Evolutionary conservation across 2,888 invertebrate genomes (phyloP).

Genomic region (Rutpela maculata): DNA sequence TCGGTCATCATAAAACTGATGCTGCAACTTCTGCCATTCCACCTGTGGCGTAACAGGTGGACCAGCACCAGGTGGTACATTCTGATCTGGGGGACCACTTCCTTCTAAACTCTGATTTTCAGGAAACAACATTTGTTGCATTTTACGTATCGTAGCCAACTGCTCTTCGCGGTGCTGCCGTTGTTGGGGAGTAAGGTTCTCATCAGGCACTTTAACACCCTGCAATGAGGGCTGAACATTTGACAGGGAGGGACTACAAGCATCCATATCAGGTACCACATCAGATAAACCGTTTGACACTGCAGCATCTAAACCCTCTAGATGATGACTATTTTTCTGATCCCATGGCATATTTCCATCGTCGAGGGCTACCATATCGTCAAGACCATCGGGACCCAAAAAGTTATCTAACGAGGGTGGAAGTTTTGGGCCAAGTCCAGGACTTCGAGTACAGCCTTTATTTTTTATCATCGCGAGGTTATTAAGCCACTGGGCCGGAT

Average conservation of each 20-base stretch:
- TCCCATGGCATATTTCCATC: slow-evolving; percentile 76
- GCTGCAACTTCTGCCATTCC: slow-evolving; percentile 94
- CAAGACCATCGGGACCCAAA: slow-evolving; percentile 71
- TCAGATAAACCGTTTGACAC: slow-evolving; percentile 72
- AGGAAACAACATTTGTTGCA: slow-evolving; percentile 94
- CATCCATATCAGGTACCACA: slow-evolving; percentile 72
- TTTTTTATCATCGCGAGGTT: slow-evolving; percentile 86
- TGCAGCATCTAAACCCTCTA: slow-evolving; percentile 71
- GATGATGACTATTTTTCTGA: slow-evolving; percentile 72
- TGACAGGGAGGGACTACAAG: slow-evolving; percentile 76
- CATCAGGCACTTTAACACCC: slow-evolving; percentile 94
- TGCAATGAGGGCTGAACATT: slow-evolving; percentile 80
- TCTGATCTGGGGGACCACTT: slow-evolving; percentile 57
- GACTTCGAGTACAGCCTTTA: slow-evolving; percentile 78
- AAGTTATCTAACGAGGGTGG: slow-evolving; percentile 71
- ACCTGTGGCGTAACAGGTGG: slow-evolving; percentile 78
- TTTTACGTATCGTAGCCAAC: slow-evolving; percentile 91
- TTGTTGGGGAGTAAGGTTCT: slow-evolving; percentile 97
- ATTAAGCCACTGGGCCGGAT: slow-evolving; percentile 87
- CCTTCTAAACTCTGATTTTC: slow-evolving; percentile 78
- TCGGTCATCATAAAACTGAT: slow-evolving; percentile 88
- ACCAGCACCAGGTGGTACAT: slow-evolving; percentile 53
- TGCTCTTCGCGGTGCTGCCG: slow-evolving; percentile 95
- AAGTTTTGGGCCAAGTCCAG: slow-evolving; percentile 71
- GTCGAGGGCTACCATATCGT: slow-evolving; percentile 72